Evolutionary conservation across 2,797 vertebrate genomes (phyloP).

Genomic region (Hyperoplus lanceolatus): DNA sequence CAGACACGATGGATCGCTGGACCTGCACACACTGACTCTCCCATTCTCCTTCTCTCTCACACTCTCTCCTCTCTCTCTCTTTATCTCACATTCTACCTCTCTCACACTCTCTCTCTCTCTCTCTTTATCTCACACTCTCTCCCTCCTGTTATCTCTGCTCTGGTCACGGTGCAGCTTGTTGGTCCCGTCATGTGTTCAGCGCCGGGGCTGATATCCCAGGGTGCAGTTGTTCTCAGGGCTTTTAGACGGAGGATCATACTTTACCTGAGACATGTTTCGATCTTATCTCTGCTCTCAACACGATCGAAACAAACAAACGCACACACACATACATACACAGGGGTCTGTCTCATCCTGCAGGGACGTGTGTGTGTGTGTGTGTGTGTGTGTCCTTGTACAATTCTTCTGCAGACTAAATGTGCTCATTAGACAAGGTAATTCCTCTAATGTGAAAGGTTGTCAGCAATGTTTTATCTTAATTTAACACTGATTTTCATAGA

Average conservation of each 20-base stretch:
- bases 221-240: slow-evolving; percentile 57
- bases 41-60: slow-evolving; percentile 2
- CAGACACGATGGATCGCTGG: slow-evolving; percentile 86
- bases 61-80: background rate
- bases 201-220: slow-evolving; percentile 45
- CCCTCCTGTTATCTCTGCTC: slow-evolving; percentile 47
- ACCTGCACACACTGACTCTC: slow-evolving; percentile 59
- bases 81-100: background rate
- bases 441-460: background rate
- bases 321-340: slow-evolving; percentile 11
- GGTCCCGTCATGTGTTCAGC: slow-evolving; percentile 23
- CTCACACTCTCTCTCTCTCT: slow-evolving; percentile 4
- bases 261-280: slow-evolving; percentile 55
- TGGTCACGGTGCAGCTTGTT: slow-evolving; percentile 51
- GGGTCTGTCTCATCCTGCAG: slow-evolving; percentile 15
- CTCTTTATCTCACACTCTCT: slow-evolving; percentile 42
- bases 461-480: background rate
- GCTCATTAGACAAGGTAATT: background rate
- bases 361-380: slow-evolving; percentile 6
- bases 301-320: slow-evolving; percentile 20
- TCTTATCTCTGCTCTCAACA: slow-evolving; percentile 55
- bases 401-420: background rate
- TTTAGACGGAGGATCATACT: slow-evolving; percentile 49
- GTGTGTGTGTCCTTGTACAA: background rate
- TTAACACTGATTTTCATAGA: background rate